A percentile compares a stretch with the other conserved stretches of the same genome.
Conservation (phyloP, 2,888 invertebrate species). For the Slavum lentiscoides region DNA sequence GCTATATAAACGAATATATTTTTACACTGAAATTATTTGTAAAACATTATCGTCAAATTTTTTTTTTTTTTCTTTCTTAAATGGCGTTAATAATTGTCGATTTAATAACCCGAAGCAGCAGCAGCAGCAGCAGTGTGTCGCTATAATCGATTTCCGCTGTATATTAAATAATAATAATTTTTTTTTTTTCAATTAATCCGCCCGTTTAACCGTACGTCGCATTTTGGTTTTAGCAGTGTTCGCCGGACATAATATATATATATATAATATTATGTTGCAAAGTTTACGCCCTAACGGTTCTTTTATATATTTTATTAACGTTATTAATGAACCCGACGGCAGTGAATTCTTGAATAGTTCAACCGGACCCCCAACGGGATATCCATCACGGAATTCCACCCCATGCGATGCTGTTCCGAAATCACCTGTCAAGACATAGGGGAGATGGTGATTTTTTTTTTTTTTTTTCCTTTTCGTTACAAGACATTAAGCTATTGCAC, state of each 20-base stretch:
- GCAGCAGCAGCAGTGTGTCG: no score
- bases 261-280: slow-evolving; percentile 2
- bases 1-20: no score
- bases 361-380: slow-evolving; percentile 35
- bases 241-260: no score
- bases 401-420: slow-evolving; percentile 1
- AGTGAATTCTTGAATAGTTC: slow-evolving; percentile 40
- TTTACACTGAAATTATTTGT: no score
- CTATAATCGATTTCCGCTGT: no score
- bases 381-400: slow-evolving; percentile 43
- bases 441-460: slow-evolving; percentile 38
- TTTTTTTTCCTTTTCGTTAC: slow-evolving; percentile 16
- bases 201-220: no score
- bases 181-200: no score
- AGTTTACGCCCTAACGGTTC: slow-evolving; percentile 32
- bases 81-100: no score
- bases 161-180: no score
- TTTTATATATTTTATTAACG: slow-evolving; percentile 51
- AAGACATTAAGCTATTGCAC: slow-evolving; percentile 11
- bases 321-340: slow-evolving; percentile 49
- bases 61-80: no score
- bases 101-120: no score
- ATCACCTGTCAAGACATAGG: slow-evolving; percentile 51
- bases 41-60: no score
- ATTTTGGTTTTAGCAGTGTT: background rate